Base-by-base conservation (phyloP, 2,113 vertebrate genomes). In the Gobiocypris rarus region DNA sequence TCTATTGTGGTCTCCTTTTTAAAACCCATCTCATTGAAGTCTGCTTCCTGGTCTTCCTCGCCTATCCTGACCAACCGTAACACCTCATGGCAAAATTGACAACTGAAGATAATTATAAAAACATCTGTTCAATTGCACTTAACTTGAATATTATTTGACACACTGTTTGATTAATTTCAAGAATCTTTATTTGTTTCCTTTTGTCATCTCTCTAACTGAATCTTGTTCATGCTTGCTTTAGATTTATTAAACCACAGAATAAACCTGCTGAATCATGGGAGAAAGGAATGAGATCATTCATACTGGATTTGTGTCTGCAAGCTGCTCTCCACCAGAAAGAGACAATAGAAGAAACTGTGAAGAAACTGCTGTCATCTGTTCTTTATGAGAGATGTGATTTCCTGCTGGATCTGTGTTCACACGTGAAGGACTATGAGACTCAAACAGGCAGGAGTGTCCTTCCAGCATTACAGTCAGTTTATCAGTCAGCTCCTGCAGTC, bases 291-390 rank as follows among this genome's bases (percentile, higher is more conserved):
- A 31, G 77, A 28, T 75, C 17, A 61, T 74, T 79, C 19, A 52
- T 52, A 17, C 5, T 52, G 15, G 15, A 52, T 52, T 52, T 52
- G 50, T 52, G 50, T 52, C 50, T 85, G 13, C 76, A 74, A 50
- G 67, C 52, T 71, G 83, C 67, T 85, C 19, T 79, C 5, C 24
- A 70, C 3, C 41, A 85, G 28, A 71, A 28, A 61, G 41, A 85
- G 15, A 58, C 26, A 24, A 50, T 52, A 41, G 24, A 26, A 11
- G 5, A 9, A 34, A 80, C 41, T 34, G 26, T 80, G 15, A 2
- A 80, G 52, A 73, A 38, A 34, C n/a, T 85, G 38, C 45, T 80
- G 9, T 15, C 48, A 15, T 15, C 48, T 50, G 48, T 50, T 13
- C 15, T 5, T 45, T 11, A 45, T 50, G 48, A 5, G 48, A 50